phyloP scores from a whole-genome alignment of 2,113 vertebrate species.

The Okapia johnstoni region DNA sequence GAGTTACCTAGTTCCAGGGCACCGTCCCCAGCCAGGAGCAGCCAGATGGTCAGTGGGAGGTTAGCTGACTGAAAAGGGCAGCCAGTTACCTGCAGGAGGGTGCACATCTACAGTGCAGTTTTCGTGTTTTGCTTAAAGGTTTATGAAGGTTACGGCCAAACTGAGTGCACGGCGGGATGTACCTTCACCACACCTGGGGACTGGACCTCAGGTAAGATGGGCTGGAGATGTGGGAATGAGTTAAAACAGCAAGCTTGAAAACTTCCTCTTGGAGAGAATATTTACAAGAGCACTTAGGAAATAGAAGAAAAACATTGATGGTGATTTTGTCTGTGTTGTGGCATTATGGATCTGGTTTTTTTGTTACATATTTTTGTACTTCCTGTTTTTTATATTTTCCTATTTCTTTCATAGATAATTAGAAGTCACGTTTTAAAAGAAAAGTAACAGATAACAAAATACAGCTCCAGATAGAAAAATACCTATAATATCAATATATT shows the following conservation, averaged over 20 bases:
- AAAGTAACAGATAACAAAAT: background rate
- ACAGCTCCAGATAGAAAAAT: slow-evolving; percentile 10
- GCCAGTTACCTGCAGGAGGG: background rate
- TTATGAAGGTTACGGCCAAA: slow-evolving; percentile 98
- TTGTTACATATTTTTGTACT: background rate
- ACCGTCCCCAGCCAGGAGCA: background rate
- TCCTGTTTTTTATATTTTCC: background rate
- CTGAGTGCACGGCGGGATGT: slow-evolving; percentile 97
- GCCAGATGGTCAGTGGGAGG: background rate
- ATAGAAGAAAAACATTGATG: background rate
- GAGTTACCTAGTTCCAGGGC: background rate
- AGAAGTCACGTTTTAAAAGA: background rate
- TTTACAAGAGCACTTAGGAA: background rate
- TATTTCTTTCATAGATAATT: background rate
- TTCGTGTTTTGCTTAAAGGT: slow-evolving; percentile 81
- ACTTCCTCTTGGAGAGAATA: background rate
- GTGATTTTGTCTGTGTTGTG: background rate
- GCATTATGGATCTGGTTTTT: background rate
- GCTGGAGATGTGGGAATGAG: background rate
- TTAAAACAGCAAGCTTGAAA: background rate
- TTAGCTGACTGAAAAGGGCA: background rate
- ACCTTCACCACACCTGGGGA: slow-evolving; percentile 98
- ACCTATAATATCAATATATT: background rate
- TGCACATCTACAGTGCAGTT: background rate
- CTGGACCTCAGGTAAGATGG: slow-evolving; percentile 94